A percentile compares a stretch with the other conserved stretches of the same genome.
phyloP scores from a whole-genome alignment of 2,888 invertebrate species.

The Ennomos erosarius region DNA sequence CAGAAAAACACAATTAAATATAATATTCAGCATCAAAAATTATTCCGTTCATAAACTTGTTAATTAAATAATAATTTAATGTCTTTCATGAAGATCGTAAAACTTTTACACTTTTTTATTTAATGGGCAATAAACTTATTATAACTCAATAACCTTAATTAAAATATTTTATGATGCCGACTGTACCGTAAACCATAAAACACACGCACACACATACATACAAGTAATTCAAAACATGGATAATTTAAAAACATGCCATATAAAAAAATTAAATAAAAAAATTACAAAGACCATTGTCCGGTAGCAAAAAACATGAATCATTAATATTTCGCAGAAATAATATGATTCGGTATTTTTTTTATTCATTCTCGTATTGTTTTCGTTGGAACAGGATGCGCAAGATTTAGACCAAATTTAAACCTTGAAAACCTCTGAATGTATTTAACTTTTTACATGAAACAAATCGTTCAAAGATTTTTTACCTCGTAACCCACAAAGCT shows the following conservation, averaged over 20 bases:
- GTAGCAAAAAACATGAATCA: constrained; percentile 43
- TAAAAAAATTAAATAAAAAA: constrained; percentile 34
- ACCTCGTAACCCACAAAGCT: too few relatives aligned
- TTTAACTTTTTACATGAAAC: too few relatives aligned
- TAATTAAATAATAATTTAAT: too few relatives aligned
- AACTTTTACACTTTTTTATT: constrained; percentile 2
- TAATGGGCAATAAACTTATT: constrained; percentile 31
- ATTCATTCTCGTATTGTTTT: constrained; percentile 18
- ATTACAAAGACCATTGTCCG: constrained; percentile 35
- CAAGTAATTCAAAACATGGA: constrained; percentile 35
- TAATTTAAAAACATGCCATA: constrained; percentile 8
- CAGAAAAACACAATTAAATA: neutral
- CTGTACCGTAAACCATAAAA: constrained; percentile 33
- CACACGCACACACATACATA: constrained; percentile 25
- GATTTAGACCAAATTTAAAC: constrained; percentile 15
- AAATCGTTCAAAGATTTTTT: too few relatives aligned
- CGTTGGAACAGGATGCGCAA: constrained; percentile 14
- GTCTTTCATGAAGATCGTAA: too few relatives aligned
- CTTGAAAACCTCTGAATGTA: neutral
- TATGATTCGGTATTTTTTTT: constrained; percentile 18
- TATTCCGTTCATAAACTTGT: neutral
- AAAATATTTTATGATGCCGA: constrained; percentile 24
- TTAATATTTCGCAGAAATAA: constrained; percentile 33
- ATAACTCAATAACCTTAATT: constrained; percentile 12
- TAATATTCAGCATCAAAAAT: constrained; percentile 12